phyloP scores from a whole-genome alignment of 2,113 vertebrate genomes.

The Equus quagga region DNA sequence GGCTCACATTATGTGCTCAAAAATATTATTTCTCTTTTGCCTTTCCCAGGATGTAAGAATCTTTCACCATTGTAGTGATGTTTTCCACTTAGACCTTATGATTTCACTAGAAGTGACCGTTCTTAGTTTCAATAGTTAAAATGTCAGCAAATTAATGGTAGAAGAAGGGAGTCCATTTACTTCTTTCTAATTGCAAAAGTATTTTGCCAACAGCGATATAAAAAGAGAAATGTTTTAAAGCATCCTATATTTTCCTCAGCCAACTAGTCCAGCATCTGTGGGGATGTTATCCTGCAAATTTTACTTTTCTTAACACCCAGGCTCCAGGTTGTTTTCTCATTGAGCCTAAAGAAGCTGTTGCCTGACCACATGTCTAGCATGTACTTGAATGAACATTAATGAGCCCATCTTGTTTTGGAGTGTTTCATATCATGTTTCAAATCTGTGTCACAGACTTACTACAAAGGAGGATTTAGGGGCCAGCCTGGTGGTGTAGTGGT shows the following conservation, averaged over 20 bases:
- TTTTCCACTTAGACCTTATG: neutral
- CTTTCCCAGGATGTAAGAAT: neutral
- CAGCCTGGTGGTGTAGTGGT: too few relatives aligned
- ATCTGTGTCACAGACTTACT: neutral
- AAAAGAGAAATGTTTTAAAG: slow-evolving; percentile 48
- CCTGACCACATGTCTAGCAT: neutral
- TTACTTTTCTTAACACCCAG: slow-evolving; percentile 48
- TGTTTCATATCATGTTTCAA: slow-evolving; percentile 26
- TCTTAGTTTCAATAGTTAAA: neutral
- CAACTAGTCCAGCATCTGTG: slow-evolving; percentile 16
- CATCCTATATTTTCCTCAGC: neutral
- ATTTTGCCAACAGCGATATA: neutral
- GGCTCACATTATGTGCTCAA: neutral
- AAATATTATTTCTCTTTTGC: neutral
- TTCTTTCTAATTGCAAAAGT: slow-evolving; percentile 31
- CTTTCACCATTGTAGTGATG: neutral
- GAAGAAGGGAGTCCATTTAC: neutral
- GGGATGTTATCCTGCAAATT: neutral
- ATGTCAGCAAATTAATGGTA: neutral
- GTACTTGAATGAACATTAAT: slow-evolving; percentile 18
- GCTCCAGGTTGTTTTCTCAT: slow-evolving; percentile 36
- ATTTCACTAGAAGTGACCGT: neutral
- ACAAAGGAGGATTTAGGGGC: neutral
- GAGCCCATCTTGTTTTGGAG: neutral
- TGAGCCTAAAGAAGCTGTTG: slow-evolving; percentile 37